These are phyloP conservation scores for Chromobotia macracanthus DNA, from an alignment of 2,797 vertebrate species.

Conservation along the genomic window DNA sequence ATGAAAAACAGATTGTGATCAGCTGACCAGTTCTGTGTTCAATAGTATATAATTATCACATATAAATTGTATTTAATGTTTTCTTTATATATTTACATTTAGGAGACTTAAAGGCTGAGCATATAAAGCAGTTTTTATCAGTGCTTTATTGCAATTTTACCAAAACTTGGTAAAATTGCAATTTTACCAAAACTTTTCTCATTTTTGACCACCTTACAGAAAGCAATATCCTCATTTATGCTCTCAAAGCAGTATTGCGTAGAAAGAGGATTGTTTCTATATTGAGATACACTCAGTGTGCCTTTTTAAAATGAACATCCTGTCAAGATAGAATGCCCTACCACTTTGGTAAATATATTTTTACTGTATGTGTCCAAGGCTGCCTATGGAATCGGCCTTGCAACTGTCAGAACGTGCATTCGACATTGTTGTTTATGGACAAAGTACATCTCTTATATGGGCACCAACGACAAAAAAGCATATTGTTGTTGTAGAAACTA, in stretches of 20 bases:
- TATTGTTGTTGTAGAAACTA: conserved; percentile 63
- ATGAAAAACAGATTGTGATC: too few relatives aligned
- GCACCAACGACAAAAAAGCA: conserved; percentile 59
- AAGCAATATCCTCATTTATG: neutral
- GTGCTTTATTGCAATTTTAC: too few relatives aligned
- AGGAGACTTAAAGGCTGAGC: too few relatives aligned
- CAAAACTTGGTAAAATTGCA: too few relatives aligned
- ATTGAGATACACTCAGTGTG: conserved; percentile 19
- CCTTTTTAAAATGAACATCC: conserved; percentile 43
- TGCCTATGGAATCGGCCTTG: conserved; percentile 69
- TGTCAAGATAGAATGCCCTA: conserved; percentile 61
- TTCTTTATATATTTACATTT: too few relatives aligned
- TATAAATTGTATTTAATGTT: too few relatives aligned
- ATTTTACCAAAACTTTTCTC: too few relatives aligned
- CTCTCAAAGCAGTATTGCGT: neutral
- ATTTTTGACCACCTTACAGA: neutral
- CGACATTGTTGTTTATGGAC: conserved; percentile 72
- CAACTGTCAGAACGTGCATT: conserved; percentile 57
- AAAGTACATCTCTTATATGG: conserved; percentile 67
- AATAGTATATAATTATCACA: too few relatives aligned
- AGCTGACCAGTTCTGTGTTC: too few relatives aligned
- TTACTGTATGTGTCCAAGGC: conserved; percentile 66
- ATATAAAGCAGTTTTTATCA: too few relatives aligned
- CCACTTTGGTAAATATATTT: conserved; percentile 62
- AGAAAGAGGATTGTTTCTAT: conserved; percentile 23